Evolutionary conservation across 2,113 vertebrate species (phyloP), one percentile per base, ranked within the genome.

Genomic region (Delphinapterus leucas): DNA sequence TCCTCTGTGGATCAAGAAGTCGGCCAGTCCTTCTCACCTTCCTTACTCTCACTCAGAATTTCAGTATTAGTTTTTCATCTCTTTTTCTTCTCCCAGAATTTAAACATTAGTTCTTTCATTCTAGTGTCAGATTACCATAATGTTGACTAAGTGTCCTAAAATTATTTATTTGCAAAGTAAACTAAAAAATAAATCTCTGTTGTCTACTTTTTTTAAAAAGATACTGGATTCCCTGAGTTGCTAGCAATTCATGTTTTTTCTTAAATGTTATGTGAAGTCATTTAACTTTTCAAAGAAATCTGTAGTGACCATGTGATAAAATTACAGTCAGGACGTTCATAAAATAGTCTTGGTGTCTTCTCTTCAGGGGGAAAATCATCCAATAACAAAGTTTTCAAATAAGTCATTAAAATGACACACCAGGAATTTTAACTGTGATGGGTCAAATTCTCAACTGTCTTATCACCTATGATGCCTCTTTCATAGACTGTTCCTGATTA

Each of bases 141-240:
- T 38, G 23, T 63, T 70, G 44, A 92, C 28, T 77, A 90, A 92
- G 13, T 85, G 92, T 38, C 49, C 38, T 71, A 77, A 95, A 94
- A 71, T 74, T 33, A 11, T 94, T 90, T 87, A 65, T 83, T 96
- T 94, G 31, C 6, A 94, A 97, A 81, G 23, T 81, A 96, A 95
- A 60, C 7, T 49, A 25, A 36, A 95, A 93, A 21, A 28, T 84
- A 49, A 83, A 84, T 73, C 15, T 49, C 21, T 86, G 17, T 21
- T 71, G 23, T 95, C 47, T 95, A 79, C 8, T 82, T 90, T 88
- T 36, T 94, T 79, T 77, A 81, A 73, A 58, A 8, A 85, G 76
- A n/a, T 25, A 79, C 12, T 79, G 47, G 41, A 91, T 36, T 90
- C 23, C 28, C 20, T 73, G 31, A 58, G 28, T 88, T 89, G 33